These are phyloP conservation scores for Limosa lapponica DNA, from an alignment of 2,797 vertebrate genomes.

Conservation along the genomic window DNA sequence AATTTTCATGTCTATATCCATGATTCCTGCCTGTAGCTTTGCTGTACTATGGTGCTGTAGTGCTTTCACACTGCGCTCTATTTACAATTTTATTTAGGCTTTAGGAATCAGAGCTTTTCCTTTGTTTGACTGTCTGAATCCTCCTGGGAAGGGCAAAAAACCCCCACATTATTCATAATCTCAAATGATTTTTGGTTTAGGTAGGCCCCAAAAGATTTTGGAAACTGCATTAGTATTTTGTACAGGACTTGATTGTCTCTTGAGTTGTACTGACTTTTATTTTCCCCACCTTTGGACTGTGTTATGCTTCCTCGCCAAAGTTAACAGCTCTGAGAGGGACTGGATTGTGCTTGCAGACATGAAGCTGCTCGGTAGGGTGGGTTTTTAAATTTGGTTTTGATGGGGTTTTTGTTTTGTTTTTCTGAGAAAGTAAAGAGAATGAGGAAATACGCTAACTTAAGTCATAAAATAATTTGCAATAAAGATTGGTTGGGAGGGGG, in stretches of 20 bases:
- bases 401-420: not conserved
- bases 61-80: not conserved
- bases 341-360: not conserved
- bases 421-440: not conserved
- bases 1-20: not conserved
- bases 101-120: not conserved
- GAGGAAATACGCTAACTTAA: not conserved
- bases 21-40: not conserved
- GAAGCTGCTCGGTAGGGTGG: not conserved
- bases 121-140: not conserved
- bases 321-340: not conserved
- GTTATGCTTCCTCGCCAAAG: not conserved
- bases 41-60: not conserved
- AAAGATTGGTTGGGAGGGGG: not conserved
- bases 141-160: not conserved
- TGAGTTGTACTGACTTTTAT: not conserved
- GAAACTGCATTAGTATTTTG: not conserved
- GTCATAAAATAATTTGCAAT: not conserved
- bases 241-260: not conserved
- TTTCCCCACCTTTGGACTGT: not conserved
- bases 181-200: not conserved
- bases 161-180: not conserved
- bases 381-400: not conserved
- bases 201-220: not conserved
- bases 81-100: not conserved